Conservation (phyloP, 2,888 invertebrate genomes). For the Papilio protenor region DNA sequence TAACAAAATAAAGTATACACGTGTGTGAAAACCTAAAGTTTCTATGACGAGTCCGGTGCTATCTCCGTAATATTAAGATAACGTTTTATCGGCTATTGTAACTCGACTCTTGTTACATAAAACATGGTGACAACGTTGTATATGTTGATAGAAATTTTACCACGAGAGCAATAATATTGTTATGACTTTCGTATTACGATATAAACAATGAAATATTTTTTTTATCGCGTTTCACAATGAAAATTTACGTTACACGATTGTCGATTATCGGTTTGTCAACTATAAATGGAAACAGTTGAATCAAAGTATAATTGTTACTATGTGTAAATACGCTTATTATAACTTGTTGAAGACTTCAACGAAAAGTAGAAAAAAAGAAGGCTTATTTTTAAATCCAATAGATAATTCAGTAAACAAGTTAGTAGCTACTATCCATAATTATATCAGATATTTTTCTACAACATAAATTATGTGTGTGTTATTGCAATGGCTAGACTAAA, state of each 20-base stretch:
- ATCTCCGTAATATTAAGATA: slow-evolving; percentile 48
- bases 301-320: background rate
- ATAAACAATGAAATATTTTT: slow-evolving; percentile 36
- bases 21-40: slow-evolving; percentile 43
- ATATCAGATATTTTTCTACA: background rate
- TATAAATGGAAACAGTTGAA: background rate
- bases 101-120: slow-evolving; percentile 42
- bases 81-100: slow-evolving; percentile 49
- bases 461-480: slow-evolving; percentile 44
- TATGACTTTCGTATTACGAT: slow-evolving; percentile 34
- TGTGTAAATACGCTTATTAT: background rate
- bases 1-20: slow-evolving; percentile 38
- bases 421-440: background rate
- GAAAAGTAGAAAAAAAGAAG: background rate
- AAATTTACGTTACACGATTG: slow-evolving; percentile 35
- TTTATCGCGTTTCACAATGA: slow-evolving; percentile 41
- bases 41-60: slow-evolving; percentile 41
- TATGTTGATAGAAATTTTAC: slow-evolving; percentile 37
- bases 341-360: background rate
- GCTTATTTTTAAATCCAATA: too few relatives aligned
- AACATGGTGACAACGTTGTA: slow-evolving; percentile 38
- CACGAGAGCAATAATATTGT: slow-evolving; percentile 38
- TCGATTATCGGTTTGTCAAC: slow-evolving; percentile 28
- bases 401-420: too few relatives aligned
- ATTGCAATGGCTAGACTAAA: slow-evolving; percentile 45